Conservation (phyloP, 2,888 invertebrate genomes). For the Drosophila lacicola region DNA sequence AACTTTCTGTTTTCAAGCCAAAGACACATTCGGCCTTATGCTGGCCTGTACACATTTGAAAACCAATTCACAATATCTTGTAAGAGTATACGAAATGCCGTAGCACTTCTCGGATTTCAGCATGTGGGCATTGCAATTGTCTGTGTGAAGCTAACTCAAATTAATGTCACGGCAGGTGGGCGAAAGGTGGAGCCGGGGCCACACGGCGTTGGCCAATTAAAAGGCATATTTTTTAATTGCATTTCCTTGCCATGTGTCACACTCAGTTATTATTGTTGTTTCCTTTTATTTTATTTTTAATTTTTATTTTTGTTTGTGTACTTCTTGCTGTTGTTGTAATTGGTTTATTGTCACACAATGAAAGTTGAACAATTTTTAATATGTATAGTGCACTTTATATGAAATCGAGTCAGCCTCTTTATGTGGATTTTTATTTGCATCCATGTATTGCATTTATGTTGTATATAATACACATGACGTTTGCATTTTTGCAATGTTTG, state of each 20-base stretch:
- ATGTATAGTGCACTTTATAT: slow-evolving; percentile 12
- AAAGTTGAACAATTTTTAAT: slow-evolving; percentile 48
- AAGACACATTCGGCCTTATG: too few species aligned
- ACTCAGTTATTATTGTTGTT: slow-evolving; percentile 43
- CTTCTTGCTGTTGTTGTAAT: slow-evolving; percentile 55
- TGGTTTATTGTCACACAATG: slow-evolving; percentile 65
- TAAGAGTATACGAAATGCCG: neutral
- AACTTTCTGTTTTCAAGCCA: too few species aligned
- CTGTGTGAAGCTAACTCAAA: slow-evolving; percentile 52
- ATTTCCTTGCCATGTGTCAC: slow-evolving; percentile 57
- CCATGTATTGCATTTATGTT: slow-evolving; percentile 4
- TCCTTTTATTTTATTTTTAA: slow-evolving; percentile 1
- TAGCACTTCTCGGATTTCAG: slow-evolving; percentile 30
- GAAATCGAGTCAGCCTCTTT: slow-evolving; percentile 2
- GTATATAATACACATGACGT: slow-evolving; percentile 24
- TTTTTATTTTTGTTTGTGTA: neutral
- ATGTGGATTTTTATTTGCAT: slow-evolving; percentile 5
- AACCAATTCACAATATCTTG: neutral
- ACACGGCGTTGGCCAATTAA: slow-evolving; percentile 54
- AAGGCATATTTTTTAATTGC: slow-evolving; percentile 74
- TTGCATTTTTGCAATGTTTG: slow-evolving; percentile 58
- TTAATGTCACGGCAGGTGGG: slow-evolving; percentile 67
- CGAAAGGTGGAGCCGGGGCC: slow-evolving; percentile 15
- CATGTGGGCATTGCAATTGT: slow-evolving; percentile 34
- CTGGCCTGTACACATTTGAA: neutral